Evolutionary conservation across 2,113 vertebrate species (phyloP).

Genomic region (Amblyopsis rosae): DNA sequence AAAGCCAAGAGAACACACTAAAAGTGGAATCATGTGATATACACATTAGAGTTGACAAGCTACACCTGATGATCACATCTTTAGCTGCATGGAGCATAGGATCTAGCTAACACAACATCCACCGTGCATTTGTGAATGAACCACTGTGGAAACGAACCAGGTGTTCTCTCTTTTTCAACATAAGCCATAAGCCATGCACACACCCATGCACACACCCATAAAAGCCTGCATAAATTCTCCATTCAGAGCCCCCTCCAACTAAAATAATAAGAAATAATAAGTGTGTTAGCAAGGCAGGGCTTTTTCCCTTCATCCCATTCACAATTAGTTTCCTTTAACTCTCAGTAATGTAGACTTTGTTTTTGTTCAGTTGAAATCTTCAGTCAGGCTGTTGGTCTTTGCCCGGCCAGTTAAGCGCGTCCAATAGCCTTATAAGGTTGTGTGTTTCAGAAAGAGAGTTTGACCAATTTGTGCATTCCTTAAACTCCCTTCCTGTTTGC

Average conservation of each 20-base stretch:
- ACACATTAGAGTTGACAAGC: too few species aligned
- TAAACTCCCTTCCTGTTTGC: background rate
- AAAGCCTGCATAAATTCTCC: slow-evolving; percentile 34
- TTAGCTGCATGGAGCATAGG: too few species aligned
- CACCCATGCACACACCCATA: background rate
- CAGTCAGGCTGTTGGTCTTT: slow-evolving; percentile 21
- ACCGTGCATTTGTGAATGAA: background rate
- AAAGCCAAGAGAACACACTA: too few species aligned
- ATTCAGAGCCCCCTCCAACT: slow-evolving; percentile 31
- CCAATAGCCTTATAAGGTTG: slow-evolving; percentile 25
- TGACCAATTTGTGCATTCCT: slow-evolving; percentile 7
- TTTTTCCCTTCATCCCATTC: slow-evolving; percentile 40
- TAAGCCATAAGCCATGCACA: background rate
- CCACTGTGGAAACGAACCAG: background rate
- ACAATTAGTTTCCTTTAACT: slow-evolving; percentile 53
- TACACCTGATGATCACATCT: too few species aligned
- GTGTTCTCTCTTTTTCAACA: background rate
- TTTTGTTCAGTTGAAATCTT: slow-evolving; percentile 58
- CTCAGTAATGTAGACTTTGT: slow-evolving; percentile 64
- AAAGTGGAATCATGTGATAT: too few species aligned
- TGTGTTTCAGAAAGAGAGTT: slow-evolving; percentile 6
- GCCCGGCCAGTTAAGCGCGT: slow-evolving; percentile 2
- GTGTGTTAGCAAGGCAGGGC: too few species aligned
- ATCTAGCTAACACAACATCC: too few species aligned
- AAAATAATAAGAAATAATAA: background rate